A percentile compares a stretch with the other conserved stretches of the same genome.
Conservation (phyloP, 1,140 invertebrate species). For the Zaprionus ghesquierei region DNA sequence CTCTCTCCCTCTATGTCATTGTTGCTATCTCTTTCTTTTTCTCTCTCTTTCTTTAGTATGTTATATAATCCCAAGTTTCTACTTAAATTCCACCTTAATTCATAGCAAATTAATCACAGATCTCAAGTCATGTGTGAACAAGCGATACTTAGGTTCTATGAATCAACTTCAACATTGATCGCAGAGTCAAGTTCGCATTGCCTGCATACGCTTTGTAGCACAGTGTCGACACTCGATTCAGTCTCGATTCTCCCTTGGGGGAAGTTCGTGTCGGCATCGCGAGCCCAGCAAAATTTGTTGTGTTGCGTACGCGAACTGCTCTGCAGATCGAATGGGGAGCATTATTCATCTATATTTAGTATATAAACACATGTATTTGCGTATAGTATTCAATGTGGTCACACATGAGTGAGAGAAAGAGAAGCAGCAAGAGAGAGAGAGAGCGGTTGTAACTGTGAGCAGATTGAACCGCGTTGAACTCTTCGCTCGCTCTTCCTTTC, state of each 20-base stretch:
- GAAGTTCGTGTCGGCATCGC: neutral
- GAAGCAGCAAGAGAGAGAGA: neutral
- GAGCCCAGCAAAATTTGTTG: conserved; percentile 60
- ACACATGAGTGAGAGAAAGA: neutral
- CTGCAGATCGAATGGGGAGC: conserved; percentile 31
- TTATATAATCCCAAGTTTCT: too few species aligned
- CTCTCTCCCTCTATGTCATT: too few species aligned
- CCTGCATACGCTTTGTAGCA: neutral
- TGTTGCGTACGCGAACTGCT: neutral
- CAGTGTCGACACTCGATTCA: neutral
- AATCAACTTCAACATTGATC: too few species aligned
- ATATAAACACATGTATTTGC: neutral
- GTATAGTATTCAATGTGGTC: conserved; percentile 6
- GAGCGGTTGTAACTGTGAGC: neutral
- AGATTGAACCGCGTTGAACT: conserved; percentile 64
- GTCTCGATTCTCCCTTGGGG: neutral
- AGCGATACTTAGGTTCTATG: neutral
- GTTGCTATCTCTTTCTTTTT: too few species aligned
- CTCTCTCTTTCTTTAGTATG: too few species aligned
- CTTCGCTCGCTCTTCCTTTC: neutral
- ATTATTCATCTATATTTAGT: conserved; percentile 15
- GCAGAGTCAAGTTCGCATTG: neutral
- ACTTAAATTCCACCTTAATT: neutral
- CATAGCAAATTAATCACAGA: neutral
- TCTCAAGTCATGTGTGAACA: neutral